phyloP scores from a whole-genome alignment of 1,140 invertebrate genomes.

The Euschistus heros region DNA sequence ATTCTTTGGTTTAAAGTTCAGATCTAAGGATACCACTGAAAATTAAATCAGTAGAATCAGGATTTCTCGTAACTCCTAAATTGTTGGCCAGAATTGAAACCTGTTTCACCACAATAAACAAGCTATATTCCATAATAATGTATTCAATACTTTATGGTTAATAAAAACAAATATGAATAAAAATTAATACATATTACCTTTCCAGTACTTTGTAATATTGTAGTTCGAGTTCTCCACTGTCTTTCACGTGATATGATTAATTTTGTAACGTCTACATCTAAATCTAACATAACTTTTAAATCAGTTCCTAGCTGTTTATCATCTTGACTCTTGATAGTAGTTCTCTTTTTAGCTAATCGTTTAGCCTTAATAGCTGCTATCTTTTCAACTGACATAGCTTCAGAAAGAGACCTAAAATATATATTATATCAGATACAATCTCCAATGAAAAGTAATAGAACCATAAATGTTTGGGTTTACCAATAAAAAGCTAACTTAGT shows the following conservation, averaged over 20 bases:
- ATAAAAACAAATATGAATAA: too few relatives aligned
- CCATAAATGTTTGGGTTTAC: too few relatives aligned
- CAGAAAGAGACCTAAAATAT: slow-evolving; percentile 65
- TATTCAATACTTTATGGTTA: too few relatives aligned
- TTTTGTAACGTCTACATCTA: slow-evolving; percentile 91
- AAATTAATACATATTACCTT: slow-evolving; percentile 48
- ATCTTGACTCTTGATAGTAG: slow-evolving; percentile 91
- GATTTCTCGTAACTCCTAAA: too few relatives aligned
- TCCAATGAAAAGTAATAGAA: slow-evolving; percentile 9
- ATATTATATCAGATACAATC: slow-evolving; percentile 14
- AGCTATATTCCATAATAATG: too few relatives aligned
- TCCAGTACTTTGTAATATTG: slow-evolving; percentile 88
- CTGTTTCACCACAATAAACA: too few relatives aligned
- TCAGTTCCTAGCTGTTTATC: slow-evolving; percentile 73
- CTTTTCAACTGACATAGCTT: slow-evolving; percentile 94
- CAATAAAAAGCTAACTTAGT: too few relatives aligned
- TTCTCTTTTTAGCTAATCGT: slow-evolving; percentile 88
- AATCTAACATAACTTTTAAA: slow-evolving; percentile 78
- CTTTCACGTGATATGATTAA: slow-evolving; percentile 91
- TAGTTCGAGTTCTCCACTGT: slow-evolving; percentile 89
- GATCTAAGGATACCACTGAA: too few relatives aligned
- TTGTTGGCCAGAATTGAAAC: too few relatives aligned
- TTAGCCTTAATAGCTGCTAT: slow-evolving; percentile 97
- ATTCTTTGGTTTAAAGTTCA: too few relatives aligned
- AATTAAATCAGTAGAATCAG: too few relatives aligned